Percentiles rank a stretch among this genome's conserved stretches.
Evolutionary conservation across 2,888 invertebrate species (phyloP).

Genomic region (Hedya salicella): DNA sequence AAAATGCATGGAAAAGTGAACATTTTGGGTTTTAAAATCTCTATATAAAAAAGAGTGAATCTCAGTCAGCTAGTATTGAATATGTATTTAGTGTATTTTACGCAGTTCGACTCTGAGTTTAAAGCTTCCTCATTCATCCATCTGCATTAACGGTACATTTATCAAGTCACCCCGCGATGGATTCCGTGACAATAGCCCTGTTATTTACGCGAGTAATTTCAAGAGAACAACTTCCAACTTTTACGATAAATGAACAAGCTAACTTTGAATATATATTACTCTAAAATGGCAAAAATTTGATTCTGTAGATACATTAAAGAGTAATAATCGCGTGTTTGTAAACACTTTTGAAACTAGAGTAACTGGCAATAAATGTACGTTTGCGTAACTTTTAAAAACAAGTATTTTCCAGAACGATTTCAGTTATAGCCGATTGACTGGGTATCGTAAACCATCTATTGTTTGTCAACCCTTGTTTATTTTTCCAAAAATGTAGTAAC

Average conservation of each 20-base stretch:
- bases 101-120: neutral
- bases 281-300: slow-evolving; percentile 25
- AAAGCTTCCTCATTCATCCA: slow-evolving; percentile 15
- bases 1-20: no score
- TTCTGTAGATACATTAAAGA: neutral
- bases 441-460: slow-evolving; percentile 37
- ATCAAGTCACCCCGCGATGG: slow-evolving; percentile 32
- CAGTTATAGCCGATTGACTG: slow-evolving; percentile 14
- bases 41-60: no score
- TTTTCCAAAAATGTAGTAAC: slow-evolving; percentile 33
- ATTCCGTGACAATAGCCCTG: slow-evolving; percentile 31
- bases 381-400: slow-evolving; percentile 28
- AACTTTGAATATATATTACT: slow-evolving; percentile 21
- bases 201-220: slow-evolving; percentile 38
- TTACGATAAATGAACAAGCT: slow-evolving; percentile 28
- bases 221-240: slow-evolving; percentile 32
- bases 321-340: slow-evolving; percentile 1
- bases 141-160: slow-evolving; percentile 31
- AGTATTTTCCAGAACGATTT: slow-evolving; percentile 19
- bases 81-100: neutral
- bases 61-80: no score
- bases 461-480: slow-evolving; percentile 39
- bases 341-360: neutral
- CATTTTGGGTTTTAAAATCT: no score
- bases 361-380: neutral